These are phyloP conservation scores for Campoplex nolae DNA, from an alignment of 2,888 invertebrate genomes.

Conservation along the genomic window DNA sequence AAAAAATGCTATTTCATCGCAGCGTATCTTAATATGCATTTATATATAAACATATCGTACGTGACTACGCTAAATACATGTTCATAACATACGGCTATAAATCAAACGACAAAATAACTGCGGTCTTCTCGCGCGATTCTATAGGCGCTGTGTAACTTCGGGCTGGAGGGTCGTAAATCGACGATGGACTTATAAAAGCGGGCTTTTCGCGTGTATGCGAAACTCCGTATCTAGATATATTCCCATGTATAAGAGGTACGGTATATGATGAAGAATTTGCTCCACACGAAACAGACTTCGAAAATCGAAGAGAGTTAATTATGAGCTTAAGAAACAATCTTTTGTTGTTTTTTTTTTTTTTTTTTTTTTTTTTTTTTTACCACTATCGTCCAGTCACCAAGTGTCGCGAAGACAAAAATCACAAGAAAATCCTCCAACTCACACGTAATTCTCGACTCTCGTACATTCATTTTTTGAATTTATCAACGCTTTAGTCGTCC, in stretches of 20 bases:
- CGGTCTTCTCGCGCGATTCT: slow-evolving; percentile 60
- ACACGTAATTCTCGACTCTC: too few relatives aligned
- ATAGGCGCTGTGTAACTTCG: slow-evolving; percentile 70
- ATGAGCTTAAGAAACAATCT: not conserved
- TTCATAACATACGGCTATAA: slow-evolving; percentile 71
- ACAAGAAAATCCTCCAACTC: too few relatives aligned
- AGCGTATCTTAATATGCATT: not conserved
- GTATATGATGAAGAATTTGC: slow-evolving; percentile 7
- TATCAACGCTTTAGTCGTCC: too few relatives aligned
- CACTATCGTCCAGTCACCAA: too few relatives aligned
- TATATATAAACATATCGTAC: not conserved
- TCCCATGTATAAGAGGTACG: not conserved
- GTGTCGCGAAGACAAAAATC: too few relatives aligned
- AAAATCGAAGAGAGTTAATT: not conserved
- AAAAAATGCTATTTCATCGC: not conserved
- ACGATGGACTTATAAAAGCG: slow-evolving; percentile 82
- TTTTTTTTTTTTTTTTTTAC: too few relatives aligned
- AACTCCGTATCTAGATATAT: slow-evolving; percentile 9
- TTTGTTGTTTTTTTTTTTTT: not conserved
- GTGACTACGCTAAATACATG: not conserved
- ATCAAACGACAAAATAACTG: slow-evolving; percentile 75
- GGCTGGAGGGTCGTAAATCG: slow-evolving; percentile 78
- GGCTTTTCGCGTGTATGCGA: slow-evolving; percentile 72
- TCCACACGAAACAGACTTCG: not conserved
- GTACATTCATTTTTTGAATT: too few relatives aligned